These are phyloP conservation scores for Wasmannia auropunctata DNA, from an alignment of 1,140 invertebrate species.

Conservation along the genomic window DNA sequence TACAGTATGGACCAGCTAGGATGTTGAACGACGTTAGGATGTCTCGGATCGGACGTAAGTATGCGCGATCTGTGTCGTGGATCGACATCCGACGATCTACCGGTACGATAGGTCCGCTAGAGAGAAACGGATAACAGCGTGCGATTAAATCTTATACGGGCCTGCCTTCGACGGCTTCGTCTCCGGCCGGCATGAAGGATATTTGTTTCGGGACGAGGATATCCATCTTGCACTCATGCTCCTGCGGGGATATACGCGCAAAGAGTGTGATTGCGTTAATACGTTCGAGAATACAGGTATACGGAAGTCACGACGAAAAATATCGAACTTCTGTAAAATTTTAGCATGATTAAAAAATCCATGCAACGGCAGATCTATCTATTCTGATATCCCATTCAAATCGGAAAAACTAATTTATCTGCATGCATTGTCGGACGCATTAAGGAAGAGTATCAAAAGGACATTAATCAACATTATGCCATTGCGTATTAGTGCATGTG, in stretches of 20 bases:
- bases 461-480: constrained; percentile 58
- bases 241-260: background rate
- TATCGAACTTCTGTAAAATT: background rate
- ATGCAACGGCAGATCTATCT: background rate
- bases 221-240: constrained; percentile 28
- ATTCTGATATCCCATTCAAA: background rate
- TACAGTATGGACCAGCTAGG: background rate
- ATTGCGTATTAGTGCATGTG: constrained; percentile 55
- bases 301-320: background rate
- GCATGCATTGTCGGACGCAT: constrained; percentile 19
- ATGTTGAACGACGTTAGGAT: background rate
- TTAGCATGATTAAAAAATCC: background rate
- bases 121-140: constrained; percentile 36
- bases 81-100: constrained; percentile 44
- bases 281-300: background rate
- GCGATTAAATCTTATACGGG: constrained; percentile 46
- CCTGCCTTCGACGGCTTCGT: constrained; percentile 14
- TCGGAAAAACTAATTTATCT: constrained; percentile 34
- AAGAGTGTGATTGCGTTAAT: background rate
- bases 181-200: background rate
- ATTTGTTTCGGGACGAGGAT: constrained; percentile 31
- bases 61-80: constrained; percentile 39
- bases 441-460: constrained; percentile 40
- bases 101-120: constrained; percentile 34
- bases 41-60: constrained; percentile 1